Conservation (phyloP, 2,113 vertebrate species). For the Sciurus niger region DNA sequence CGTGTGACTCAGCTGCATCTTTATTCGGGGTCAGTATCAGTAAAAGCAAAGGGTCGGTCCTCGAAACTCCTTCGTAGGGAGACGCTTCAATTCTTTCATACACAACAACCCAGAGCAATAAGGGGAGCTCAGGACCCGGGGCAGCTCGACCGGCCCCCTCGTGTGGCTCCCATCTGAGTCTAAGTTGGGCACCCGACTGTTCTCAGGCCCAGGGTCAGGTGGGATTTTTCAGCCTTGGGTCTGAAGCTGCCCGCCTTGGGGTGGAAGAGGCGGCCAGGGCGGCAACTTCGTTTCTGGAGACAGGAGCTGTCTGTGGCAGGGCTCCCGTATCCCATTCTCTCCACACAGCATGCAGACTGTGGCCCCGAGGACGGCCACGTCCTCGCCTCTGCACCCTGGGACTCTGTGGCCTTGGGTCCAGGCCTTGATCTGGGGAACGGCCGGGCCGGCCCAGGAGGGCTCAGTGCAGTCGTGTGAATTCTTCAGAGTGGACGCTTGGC, state of each 20-base stretch:
- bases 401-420: background rate
- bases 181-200: fast-evolving
- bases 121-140: fast-evolving
- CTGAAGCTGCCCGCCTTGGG: background rate
- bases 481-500: background rate
- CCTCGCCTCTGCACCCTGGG: background rate
- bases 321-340: background rate
- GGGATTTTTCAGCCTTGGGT: too few relatives aligned
- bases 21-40: background rate
- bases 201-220: background rate
- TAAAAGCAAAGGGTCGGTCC: background rate
- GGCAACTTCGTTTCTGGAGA: background rate
- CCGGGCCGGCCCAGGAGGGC: too few relatives aligned
- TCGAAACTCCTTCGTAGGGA: too few relatives aligned
- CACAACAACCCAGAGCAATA: background rate
- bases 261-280: fast-evolving
- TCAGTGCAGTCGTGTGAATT: fast-evolving
- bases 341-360: fast-evolving
- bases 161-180: background rate
- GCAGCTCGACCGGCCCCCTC: background rate
- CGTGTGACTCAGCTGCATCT: background rate
- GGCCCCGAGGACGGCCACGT: fast-evolving
- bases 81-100: background rate
- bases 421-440: background rate
- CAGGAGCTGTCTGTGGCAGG: fast-evolving